These are phyloP conservation scores for Enoplosus armatus DNA, from an alignment of 2,797 vertebrate genomes.

Conservation along the genomic window DNA sequence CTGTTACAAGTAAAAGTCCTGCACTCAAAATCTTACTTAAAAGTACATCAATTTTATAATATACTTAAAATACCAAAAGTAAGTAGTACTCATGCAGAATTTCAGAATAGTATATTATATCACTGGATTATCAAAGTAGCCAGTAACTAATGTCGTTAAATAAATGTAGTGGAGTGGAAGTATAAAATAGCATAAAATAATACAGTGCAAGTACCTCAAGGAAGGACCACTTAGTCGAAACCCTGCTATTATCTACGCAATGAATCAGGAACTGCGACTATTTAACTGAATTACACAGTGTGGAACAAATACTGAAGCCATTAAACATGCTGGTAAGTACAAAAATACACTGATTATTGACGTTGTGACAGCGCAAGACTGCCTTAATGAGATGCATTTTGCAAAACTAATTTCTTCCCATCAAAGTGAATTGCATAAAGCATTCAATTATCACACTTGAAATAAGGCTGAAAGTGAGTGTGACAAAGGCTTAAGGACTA, in stretches of 20 bases:
- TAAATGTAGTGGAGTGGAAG: too few species aligned
- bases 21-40: too few species aligned
- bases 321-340: constrained; percentile 70
- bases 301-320: constrained; percentile 32
- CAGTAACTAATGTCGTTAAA: too few species aligned
- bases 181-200: too few species aligned
- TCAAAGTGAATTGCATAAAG: constrained; percentile 21
- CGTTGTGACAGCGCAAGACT: constrained; percentile 71
- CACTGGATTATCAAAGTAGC: too few species aligned
- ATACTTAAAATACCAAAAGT: too few species aligned
- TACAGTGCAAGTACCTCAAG: background rate
- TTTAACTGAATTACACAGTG: constrained; percentile 42
- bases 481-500: constrained; percentile 36
- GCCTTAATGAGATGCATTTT: constrained; percentile 29
- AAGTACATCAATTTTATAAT: too few species aligned
- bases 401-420: constrained; percentile 1
- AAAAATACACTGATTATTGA: background rate
- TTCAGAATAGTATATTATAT: too few species aligned
- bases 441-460: constrained; percentile 11
- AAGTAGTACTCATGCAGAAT: too few species aligned
- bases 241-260: constrained; percentile 50
- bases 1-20: too few species aligned
- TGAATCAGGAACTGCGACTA: constrained; percentile 47
- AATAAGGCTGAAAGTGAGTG: constrained; percentile 3
- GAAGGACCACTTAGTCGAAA: constrained; percentile 68